These are phyloP conservation scores for Mesaphorura yosii DNA, from an alignment of 1,140 invertebrate genomes.

Conservation along the genomic window DNA sequence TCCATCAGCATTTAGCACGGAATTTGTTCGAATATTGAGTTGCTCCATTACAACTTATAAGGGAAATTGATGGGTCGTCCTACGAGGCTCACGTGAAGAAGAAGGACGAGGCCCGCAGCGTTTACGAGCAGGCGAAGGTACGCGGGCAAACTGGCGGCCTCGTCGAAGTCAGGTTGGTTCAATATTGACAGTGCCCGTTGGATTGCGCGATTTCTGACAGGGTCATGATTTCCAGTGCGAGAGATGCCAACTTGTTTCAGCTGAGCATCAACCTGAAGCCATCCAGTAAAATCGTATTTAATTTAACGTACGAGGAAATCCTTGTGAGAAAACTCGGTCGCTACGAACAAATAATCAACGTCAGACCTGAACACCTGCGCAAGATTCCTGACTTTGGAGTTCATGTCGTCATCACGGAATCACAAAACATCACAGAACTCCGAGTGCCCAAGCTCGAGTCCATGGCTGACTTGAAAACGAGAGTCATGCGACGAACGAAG, in stretches of 20 bases:
- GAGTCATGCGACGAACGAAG: conserved; percentile 30
- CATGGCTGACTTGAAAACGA: conserved; percentile 44
- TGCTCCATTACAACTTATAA: conserved; percentile 20
- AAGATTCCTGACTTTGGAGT: conserved; percentile 39
- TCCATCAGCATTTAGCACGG: neutral
- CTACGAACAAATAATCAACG: conserved; percentile 51
- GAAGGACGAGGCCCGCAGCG: conserved; percentile 51
- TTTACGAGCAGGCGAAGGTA: conserved; percentile 48
- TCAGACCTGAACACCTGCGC: conserved; percentile 38
- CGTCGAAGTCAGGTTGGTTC: conserved; percentile 27
- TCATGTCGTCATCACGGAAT: conserved; percentile 46
- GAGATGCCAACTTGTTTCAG: conserved; percentile 52
- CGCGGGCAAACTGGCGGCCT: conserved; percentile 48
- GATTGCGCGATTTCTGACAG: neutral
- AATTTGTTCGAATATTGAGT: neutral
- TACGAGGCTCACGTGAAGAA: conserved; percentile 47
- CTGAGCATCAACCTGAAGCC: conserved; percentile 50
- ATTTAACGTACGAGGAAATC: conserved; percentile 52
- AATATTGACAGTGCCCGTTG: neutral
- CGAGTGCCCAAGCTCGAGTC: conserved; percentile 44
- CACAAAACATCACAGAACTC: conserved; percentile 42
- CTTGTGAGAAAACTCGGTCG: conserved; percentile 43
- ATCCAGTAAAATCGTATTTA: conserved; percentile 45
- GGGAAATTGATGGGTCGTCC: conserved; percentile 43
- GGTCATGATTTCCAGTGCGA: conserved; percentile 37